phyloP scores from a whole-genome alignment of 1,140 invertebrate genomes.

The Lepidurus couesii region DNA sequence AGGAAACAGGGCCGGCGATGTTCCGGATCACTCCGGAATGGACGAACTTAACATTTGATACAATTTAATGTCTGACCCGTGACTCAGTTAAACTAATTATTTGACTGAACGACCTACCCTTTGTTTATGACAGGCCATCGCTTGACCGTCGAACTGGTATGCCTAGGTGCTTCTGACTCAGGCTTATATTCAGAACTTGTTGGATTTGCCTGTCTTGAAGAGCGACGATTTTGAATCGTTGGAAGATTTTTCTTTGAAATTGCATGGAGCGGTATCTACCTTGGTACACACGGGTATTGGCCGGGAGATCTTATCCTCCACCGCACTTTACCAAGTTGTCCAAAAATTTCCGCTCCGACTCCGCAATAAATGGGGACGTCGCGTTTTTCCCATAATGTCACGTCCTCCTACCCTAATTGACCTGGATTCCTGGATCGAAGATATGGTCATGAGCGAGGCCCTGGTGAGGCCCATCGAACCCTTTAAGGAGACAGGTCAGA shows the following conservation, averaged over 20 bases:
- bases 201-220: background rate
- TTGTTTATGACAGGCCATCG: no score
- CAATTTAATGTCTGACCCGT: no score
- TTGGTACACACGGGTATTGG: background rate
- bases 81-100: no score
- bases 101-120: no score
- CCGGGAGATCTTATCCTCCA: background rate
- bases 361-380: background rate
- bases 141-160: no score
- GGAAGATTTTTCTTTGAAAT: background rate
- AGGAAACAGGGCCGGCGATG: no score
- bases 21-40: no score
- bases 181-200: background rate
- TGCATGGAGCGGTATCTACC: conserved; percentile 23
- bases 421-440: background rate
- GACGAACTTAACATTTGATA: no score
- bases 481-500: background rate
- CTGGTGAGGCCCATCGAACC: background rate
- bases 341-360: background rate
- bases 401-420: background rate
- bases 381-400: background rate
- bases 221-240: conserved; percentile 4
- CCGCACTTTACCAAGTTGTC: background rate
- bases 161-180: background rate
- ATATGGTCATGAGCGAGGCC: background rate